Evolutionary conservation across 2,797 vertebrate species (phyloP), one percentile per base, ranked within the genome.

Genomic region (Falco novaeseelandiae): DNA sequence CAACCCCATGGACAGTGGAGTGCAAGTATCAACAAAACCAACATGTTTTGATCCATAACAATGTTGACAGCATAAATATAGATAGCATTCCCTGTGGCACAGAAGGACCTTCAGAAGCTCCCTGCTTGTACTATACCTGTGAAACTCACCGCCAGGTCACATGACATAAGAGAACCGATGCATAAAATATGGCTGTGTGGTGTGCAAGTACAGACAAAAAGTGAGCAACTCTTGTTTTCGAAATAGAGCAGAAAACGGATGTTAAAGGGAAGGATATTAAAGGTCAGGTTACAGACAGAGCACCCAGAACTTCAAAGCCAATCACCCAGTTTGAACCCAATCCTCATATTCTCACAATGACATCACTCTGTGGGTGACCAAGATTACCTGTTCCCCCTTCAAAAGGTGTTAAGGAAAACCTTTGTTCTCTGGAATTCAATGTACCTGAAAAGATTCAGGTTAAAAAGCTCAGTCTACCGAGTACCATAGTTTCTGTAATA

Each of bases 271-370:
- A 88, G 34, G 57, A 54, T 74, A 83, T 51, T 81, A 71, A 90
- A 88, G 80, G 61, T 66, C 77, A 82, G 61, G 65, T n/a, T 85
- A 93, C 52, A 95, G 72, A 80, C 25, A 36, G 55, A 95, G 61
- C 88, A 96, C 54, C 48, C 87, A 70, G 73, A 92, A 89, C 66
- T 90, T 89, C 81, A 93, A 93, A 90, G 80, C 55, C 0, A 2
- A 87, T 87, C 57, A 90, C 48, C 66, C 52, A n/a, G 70, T n/a
- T 58, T 77, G 55, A 94, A 92, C 46, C 77, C 72, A 92, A 94
- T 87, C 54, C 82, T 91, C 67, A 48, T 67, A 65, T 76, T 65
- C 70, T 82, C 38, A 40, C 8, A 10, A 30, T n/a, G 34, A 63
- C 63, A 79, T 82, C 70, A 70, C 1, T 1, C n/a, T 42, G 38